Evolutionary conservation across 2,888 invertebrate species (phyloP).

Genomic region (Clusia tigrina): DNA sequence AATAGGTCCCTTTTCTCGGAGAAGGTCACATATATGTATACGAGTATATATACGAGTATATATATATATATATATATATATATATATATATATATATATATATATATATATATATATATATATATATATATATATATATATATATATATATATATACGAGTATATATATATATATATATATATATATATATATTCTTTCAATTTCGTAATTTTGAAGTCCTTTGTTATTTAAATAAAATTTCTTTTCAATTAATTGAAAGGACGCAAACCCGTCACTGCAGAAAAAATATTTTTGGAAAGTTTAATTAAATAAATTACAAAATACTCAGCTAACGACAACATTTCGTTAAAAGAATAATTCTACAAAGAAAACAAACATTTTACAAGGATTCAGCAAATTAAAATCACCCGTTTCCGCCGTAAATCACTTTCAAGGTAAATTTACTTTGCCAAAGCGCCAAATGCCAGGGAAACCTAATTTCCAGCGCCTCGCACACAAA

Average conservation of each 20-base stretch:
- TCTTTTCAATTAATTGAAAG: slow-evolving; percentile 3
- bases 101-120: too few relatives aligned
- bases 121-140: too few relatives aligned
- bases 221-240: not conserved
- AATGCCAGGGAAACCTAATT: slow-evolving; percentile 6
- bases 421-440: slow-evolving; percentile 51
- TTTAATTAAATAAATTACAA: slow-evolving; percentile 56
- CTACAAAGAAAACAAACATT: slow-evolving; percentile 42
- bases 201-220: not conserved
- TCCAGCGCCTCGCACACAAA: slow-evolving; percentile 27
- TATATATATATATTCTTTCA: too few relatives aligned
- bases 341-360: slow-evolving; percentile 41
- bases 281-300: slow-evolving; percentile 33
- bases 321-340: slow-evolving; percentile 48
- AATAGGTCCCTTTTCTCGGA: too few relatives aligned
- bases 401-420: slow-evolving; percentile 49
- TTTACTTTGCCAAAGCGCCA: slow-evolving; percentile 12
- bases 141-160: too few relatives aligned
- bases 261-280: not conserved
- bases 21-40: too few relatives aligned
- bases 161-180: too few relatives aligned
- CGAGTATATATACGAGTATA: too few relatives aligned
- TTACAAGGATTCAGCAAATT: slow-evolving; percentile 50
- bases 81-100: too few relatives aligned
- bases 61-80: too few relatives aligned